Evolutionary conservation across 2,113 vertebrate species (phyloP).

Genomic region (Chaenogobius annularis): DNA sequence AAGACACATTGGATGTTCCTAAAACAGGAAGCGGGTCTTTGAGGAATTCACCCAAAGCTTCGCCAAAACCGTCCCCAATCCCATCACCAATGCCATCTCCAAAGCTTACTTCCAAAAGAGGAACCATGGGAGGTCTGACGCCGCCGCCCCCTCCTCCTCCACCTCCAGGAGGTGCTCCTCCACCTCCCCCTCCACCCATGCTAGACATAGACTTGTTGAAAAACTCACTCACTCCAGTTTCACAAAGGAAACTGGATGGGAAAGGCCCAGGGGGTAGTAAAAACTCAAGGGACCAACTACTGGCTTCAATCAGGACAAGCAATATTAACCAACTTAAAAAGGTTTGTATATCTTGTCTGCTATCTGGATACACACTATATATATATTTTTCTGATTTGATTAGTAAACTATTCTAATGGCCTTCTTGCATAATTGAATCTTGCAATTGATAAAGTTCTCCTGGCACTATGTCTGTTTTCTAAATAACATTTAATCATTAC

Average conservation of each 20-base stretch:
- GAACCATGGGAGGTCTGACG: slow-evolving; percentile 39
- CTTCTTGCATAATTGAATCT: not conserved
- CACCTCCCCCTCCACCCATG: slow-evolving; percentile 84
- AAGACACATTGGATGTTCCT: slow-evolving; percentile 84
- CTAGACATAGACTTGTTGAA: slow-evolving; percentile 82
- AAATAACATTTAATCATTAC: not conserved
- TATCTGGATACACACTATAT: not conserved
- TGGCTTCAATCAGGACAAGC: slow-evolving; percentile 90
- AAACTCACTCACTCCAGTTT: slow-evolving; percentile 87
- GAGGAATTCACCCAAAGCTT: slow-evolving; percentile 79
- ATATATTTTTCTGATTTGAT: too few relatives aligned
- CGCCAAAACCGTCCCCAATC: slow-evolving; percentile 80
- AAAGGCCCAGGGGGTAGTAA: slow-evolving; percentile 78
- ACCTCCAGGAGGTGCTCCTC: slow-evolving; percentile 71
- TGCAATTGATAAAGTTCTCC: too few relatives aligned
- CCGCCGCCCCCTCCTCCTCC: slow-evolving; percentile 82
- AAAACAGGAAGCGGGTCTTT: slow-evolving; percentile 68
- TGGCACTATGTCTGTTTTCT: not conserved
- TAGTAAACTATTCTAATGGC: not conserved
- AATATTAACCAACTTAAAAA: slow-evolving; percentile 91
- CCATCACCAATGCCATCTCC: slow-evolving; percentile 79
- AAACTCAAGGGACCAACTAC: slow-evolving; percentile 93
- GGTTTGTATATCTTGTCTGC: slow-evolving; percentile 64
- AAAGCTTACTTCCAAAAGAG: slow-evolving; percentile 81
- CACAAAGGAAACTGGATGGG: slow-evolving; percentile 87